phyloP scores from a whole-genome alignment of 30 jellyfish, hydroid and myxozoan species.

The Hydra vulgaris region DNA sequence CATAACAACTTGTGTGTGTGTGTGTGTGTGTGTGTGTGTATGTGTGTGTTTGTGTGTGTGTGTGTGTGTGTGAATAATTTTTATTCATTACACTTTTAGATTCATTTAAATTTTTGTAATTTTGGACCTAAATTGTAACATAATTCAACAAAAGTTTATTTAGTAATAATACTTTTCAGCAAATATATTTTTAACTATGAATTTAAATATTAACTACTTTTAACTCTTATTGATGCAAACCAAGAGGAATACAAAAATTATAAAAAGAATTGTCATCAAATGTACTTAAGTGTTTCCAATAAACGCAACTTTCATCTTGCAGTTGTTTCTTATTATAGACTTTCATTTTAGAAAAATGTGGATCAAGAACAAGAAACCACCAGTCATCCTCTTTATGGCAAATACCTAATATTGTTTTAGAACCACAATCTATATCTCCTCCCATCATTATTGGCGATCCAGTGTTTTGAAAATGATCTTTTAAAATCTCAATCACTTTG shows the following conservation, averaged over 20 bases:
- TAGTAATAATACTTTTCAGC: no score
- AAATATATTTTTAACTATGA: no score
- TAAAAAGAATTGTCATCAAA: conserved; percentile 42
- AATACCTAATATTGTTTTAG: conserved; percentile 47
- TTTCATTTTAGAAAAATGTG: conserved; percentile 35
- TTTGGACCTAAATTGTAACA: no score
- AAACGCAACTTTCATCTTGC: conserved; percentile 43
- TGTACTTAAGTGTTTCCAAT: conserved; percentile 39
- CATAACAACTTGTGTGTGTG: no score
- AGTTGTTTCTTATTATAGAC: conserved; percentile 15
- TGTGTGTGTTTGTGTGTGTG: no score
- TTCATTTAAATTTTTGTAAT: no score
- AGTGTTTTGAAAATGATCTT: conserved; percentile 27
- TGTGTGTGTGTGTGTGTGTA: no score
- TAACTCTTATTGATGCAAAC: no score
- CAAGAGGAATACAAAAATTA: conserved; percentile 51
- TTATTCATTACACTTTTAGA: no score
- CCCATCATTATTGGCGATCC: conserved; percentile 41
- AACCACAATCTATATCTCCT: conserved; percentile 62
- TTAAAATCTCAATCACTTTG: neutral
- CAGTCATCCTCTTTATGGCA: neutral
- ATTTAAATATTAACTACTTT: no score
- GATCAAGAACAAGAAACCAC: conserved; percentile 34
- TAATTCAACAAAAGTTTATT: no score
- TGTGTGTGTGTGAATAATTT: no score